Base-by-base conservation (phyloP, 2,797 vertebrate genomes). In the Vireo griseus region DNA sequence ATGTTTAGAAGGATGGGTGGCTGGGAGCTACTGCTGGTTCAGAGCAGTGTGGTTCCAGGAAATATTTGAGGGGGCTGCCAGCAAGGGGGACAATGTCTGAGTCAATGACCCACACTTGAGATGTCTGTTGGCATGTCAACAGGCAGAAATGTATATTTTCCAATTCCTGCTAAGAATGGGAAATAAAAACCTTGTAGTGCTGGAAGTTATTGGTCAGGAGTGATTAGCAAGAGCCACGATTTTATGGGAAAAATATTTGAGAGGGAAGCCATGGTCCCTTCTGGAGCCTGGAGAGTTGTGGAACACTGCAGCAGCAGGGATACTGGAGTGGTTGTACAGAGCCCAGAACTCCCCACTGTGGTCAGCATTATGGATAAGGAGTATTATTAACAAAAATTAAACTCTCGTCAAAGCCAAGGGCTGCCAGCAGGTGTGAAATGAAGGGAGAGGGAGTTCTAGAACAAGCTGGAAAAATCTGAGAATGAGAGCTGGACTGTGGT, bases 141-240 rank as follows among this genome's bases (percentile, higher is more conserved):
- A 33, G 45, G 87, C 63, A 91, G 72, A 86, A 91, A 93, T 75
- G 33, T 44, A 1, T 85, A 26, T 78, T 94, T 94, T 67, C 71
- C 45, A 80, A 17, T 76, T 93, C 33, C 76, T 95, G 58, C 61
- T 78, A 80, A 85, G 73, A 86, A 68, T 47, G 47, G 69, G 84
- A 75, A 94, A 54, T 58, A 86, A 59, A 65, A 85, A 50, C 24
- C 52, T 78, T 35, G 62, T 26, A 83, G 51, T 3, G 2, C 35
- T 94, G 68, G 76, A 81, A 81, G n/a, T 71, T 93, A 65, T 82
- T 94, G 92, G 57, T 90, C 84, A 94, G 74, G 62, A 76, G 58
- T 5, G 67, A 85, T 90, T 95, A 94, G 71, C n/a, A 44, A 68
- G 48, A 95, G 48, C 58, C 33, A 65, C 1, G 17, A 54, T 12